These are phyloP conservation scores for Marmota monax DNA, from an alignment of 2,113 vertebrate genomes.

Conservation along the genomic window DNA sequence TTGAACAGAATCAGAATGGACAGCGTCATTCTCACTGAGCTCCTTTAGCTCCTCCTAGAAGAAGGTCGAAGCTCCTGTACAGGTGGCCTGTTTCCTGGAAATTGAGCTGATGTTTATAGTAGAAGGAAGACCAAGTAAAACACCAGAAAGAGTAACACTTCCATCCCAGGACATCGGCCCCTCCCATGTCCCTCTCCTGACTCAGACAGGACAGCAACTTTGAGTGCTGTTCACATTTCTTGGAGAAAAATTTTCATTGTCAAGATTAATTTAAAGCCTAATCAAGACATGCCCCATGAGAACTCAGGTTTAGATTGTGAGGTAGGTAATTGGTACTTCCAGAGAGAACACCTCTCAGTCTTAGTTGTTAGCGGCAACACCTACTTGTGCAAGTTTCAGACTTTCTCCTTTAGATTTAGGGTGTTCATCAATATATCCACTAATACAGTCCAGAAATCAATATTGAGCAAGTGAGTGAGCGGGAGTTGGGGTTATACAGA, in stretches of 20 bases:
- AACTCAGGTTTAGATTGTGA: accelerated
- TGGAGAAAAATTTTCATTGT: background rate
- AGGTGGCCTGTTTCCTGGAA: background rate
- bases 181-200: background rate
- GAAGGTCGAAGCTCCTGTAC: background rate
- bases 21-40: background rate
- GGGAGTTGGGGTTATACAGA: accelerated
- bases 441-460: background rate
- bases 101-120: background rate
- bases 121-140: background rate
- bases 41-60: background rate
- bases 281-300: background rate
- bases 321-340: no score
- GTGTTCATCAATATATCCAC: background rate
- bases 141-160: background rate
- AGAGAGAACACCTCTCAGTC: background rate
- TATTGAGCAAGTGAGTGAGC: background rate
- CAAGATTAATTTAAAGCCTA: no score
- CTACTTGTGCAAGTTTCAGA: background rate
- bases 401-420: background rate
- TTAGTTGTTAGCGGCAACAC: background rate
- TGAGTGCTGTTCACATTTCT: background rate
- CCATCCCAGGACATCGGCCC: background rate
- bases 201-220: accelerated
- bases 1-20: background rate